These are phyloP conservation scores for Mycogona germanica DNA, from an alignment of 2,888 invertebrate genomes.

Conservation along the genomic window DNA sequence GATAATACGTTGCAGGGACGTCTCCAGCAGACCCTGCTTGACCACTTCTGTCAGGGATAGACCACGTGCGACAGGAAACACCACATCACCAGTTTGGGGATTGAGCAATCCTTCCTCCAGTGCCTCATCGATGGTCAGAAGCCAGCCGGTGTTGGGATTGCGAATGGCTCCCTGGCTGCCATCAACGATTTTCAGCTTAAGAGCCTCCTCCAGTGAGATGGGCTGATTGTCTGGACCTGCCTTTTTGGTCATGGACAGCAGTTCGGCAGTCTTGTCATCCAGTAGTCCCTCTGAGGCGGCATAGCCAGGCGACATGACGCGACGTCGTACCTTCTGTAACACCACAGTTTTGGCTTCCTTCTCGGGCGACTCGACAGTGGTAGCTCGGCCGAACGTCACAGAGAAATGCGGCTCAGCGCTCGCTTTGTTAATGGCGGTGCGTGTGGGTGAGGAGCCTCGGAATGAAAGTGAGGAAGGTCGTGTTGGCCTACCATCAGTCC, in stretches of 20 bases:
- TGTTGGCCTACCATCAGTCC: neutral
- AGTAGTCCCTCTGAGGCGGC: slow-evolving; percentile 66
- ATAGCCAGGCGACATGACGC: slow-evolving; percentile 56
- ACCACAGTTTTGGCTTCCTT: slow-evolving; percentile 53
- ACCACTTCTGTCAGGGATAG: slow-evolving; percentile 71
- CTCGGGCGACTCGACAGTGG: slow-evolving; percentile 44
- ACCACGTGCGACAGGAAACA: slow-evolving; percentile 66
- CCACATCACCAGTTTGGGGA: slow-evolving; percentile 52
- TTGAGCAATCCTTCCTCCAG: slow-evolving; percentile 69
- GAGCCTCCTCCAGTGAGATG: slow-evolving; percentile 60
- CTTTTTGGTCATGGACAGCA: slow-evolving; percentile 45
- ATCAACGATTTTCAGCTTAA: slow-evolving; percentile 54
- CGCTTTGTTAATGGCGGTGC: slow-evolving; percentile 36
- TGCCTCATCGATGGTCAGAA: slow-evolving; percentile 69
- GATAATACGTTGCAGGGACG: slow-evolving; percentile 55
- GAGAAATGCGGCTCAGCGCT: slow-evolving; percentile 51
- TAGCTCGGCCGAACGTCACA: slow-evolving; percentile 49
- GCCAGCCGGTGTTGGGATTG: slow-evolving; percentile 70
- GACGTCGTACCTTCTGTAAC: slow-evolving; percentile 64
- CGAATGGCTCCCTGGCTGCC: slow-evolving; percentile 61
- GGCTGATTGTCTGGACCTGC: slow-evolving; percentile 39
- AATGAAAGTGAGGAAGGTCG: slow-evolving; percentile 1
- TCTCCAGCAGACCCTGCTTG: slow-evolving; percentile 71
- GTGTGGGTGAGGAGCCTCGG: neutral
- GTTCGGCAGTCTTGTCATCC: slow-evolving; percentile 57